A percentile compares a stretch with the other conserved stretches of the same genome.
Conservation (phyloP, 2,888 invertebrate genomes). For the Epinotia brunnichana region DNA sequence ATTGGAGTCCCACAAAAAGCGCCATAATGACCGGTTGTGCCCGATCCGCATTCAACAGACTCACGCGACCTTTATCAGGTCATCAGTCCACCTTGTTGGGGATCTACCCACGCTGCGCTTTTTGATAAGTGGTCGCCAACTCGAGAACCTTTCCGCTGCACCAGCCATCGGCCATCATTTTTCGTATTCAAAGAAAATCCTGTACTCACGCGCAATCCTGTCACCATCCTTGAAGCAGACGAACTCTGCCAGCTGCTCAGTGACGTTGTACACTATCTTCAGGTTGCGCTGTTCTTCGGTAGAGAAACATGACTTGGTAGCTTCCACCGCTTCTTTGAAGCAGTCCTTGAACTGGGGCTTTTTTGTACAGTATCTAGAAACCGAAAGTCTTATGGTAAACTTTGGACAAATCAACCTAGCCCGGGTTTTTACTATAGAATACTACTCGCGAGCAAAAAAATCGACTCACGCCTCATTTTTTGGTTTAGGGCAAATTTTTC, state of each 20-base stretch:
- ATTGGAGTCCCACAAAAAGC: too few relatives aligned
- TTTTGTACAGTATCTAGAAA: constrained; percentile 69
- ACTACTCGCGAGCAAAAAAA: too few relatives aligned
- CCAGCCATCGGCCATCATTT: too few relatives aligned
- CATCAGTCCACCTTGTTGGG: too few relatives aligned
- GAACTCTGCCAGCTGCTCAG: constrained; percentile 88
- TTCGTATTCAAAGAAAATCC: background rate
- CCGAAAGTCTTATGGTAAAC: background rate
- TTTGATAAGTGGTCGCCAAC: too few relatives aligned
- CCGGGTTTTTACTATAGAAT: background rate
- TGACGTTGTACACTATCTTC: constrained; percentile 85
- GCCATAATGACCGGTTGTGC: too few relatives aligned
- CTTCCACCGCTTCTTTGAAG: constrained; percentile 60
- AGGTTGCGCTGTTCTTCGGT: constrained; percentile 85
- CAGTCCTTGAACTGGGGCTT: constrained; percentile 73
- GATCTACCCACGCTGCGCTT: too few relatives aligned
- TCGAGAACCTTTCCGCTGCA: too few relatives aligned
- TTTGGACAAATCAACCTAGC: background rate
- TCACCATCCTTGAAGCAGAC: constrained; percentile 92
- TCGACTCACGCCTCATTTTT: too few relatives aligned
- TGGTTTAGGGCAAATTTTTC: too few relatives aligned
- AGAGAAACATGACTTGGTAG: constrained; percentile 85
- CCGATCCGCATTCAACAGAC: too few relatives aligned
- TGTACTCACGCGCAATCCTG: constrained; percentile 88
- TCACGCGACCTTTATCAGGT: too few relatives aligned